phyloP scores from a whole-genome alignment of 2,113 vertebrate species.

The Strigops habroptila region DNA sequence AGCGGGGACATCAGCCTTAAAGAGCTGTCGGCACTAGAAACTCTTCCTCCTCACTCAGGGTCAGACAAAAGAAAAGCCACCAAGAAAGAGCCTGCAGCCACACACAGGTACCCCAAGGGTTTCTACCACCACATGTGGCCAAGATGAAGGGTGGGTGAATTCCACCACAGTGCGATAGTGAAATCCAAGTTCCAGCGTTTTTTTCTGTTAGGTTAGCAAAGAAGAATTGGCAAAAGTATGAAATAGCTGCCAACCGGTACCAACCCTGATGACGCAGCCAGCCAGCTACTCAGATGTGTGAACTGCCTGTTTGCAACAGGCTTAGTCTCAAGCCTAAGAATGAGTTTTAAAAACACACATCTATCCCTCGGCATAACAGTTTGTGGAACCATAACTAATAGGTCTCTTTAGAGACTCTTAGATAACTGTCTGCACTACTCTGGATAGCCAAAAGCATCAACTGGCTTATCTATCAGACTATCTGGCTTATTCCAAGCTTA shows the following conservation, averaged over 20 bases:
- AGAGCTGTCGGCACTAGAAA: not conserved
- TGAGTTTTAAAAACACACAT: not conserved
- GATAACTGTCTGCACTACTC: not conserved
- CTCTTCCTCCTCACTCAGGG: fast-evolving
- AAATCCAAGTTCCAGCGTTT: not conserved
- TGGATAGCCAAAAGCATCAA: not conserved
- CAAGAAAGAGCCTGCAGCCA: not conserved
- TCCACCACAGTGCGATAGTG: fast-evolving
- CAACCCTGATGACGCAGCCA: not conserved
- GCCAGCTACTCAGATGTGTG: not conserved
- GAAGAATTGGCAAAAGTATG: not conserved
- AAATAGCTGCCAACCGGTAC: not conserved
- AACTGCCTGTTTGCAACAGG: not conserved
- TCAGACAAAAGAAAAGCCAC: not conserved
- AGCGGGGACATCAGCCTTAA: not conserved
- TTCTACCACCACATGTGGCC: not conserved
- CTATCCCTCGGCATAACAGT: not conserved
- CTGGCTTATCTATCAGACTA: not conserved
- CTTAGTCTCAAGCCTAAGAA: not conserved
- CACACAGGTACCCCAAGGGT: not conserved
- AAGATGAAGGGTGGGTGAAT: not conserved
- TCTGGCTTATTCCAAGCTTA: not conserved
- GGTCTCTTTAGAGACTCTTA: not conserved
- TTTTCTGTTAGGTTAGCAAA: not conserved
- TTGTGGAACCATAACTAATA: not conserved